These are phyloP conservation scores for Zaprionus capensis DNA, from an alignment of 1,140 invertebrate species.

Conservation along the genomic window DNA sequence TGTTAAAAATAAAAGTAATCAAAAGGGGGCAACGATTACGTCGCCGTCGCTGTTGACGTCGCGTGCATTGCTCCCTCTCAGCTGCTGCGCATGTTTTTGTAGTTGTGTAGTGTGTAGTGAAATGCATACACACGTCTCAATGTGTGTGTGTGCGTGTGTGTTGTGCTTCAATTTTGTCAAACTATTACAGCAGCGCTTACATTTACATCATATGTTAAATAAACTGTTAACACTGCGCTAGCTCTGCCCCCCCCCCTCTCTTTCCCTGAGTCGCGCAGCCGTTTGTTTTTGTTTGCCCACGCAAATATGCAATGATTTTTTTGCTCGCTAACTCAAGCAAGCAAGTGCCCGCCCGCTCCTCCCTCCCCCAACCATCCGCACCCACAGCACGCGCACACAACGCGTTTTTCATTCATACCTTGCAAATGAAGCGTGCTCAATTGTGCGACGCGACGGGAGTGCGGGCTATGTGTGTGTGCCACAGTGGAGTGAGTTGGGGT, in stretches of 20 bases:
- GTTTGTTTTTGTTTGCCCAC: constrained; percentile 74
- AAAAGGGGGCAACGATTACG: constrained; percentile 60
- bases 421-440: constrained; percentile 68
- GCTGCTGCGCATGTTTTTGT: constrained; percentile 72
- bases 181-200: constrained; percentile 78
- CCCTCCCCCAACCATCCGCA: not conserved
- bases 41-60: constrained; percentile 48
- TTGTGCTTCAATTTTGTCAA: constrained; percentile 51
- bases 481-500: constrained; percentile 23
- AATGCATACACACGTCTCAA: constrained; percentile 7
- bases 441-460: constrained; percentile 30
- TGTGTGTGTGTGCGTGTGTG: constrained; percentile 11
- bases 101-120: constrained; percentile 41
- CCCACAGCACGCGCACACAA: not conserved
- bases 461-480: not conserved
- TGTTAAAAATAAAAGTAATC: constrained; percentile 74
- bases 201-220: constrained; percentile 80
- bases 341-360: not conserved
- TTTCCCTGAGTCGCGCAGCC: constrained; percentile 10
- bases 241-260: constrained; percentile 4
- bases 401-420: constrained; percentile 69
- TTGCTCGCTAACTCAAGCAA: constrained; percentile 3
- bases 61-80: constrained; percentile 76
- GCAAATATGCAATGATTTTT: constrained; percentile 81
- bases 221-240: constrained; percentile 59